Base-by-base conservation (phyloP, 2,888 invertebrate genomes). In the Cerastoderma edule region DNA sequence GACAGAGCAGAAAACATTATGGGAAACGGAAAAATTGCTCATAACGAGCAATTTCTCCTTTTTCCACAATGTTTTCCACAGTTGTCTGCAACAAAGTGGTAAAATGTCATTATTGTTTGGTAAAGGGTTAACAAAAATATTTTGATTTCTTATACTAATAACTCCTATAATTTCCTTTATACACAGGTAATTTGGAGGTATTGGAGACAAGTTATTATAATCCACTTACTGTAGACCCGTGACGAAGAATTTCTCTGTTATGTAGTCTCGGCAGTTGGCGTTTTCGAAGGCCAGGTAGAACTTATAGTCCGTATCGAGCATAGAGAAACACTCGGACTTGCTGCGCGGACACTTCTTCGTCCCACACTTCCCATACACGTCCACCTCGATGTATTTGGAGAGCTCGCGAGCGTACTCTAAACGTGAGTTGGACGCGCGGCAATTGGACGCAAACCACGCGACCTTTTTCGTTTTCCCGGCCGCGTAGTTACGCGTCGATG, bases 401-500 rank as follows among this genome's bases (percentile, higher is more conserved):
- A 99, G 86, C 96, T 96, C 84, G 95, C 83, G 95, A 10, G 98
- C 98, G 93, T 96, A 98, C 85, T 96, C 96, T 77, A 97, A 94
- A n/a, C 98, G 95, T 3, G 96, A 95, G 93, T 99, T 99, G 67
- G 96, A 95, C 2, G 98, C 97, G 80, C 96, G 96, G 91, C 99
- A 99, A 93, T 99, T 99, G 53, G 98, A 98, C 69, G 98, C 98
- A 93, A 99, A 98, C 99, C 98, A 99, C 69, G 98, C 98, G 5
- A 98, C 93, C 96, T 95, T 96, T 93, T 96, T 97, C 54, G 97
- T 97, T 93, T 98, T 98, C 91, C 97, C 97, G 0, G 96, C 96
- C 0, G 91, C 90, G 78, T 87, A 92, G 82, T 91, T 90, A n/a
- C n/a, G n/a, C 64, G 74, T 84, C 5, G 60, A 53, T 24, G 50